Percentiles rank a stretch among this genome's conserved stretches.
These are phyloP conservation scores for Leptonema lineaticorne DNA, from an alignment of 1,140 invertebrate species.

Conservation along the genomic window DNA sequence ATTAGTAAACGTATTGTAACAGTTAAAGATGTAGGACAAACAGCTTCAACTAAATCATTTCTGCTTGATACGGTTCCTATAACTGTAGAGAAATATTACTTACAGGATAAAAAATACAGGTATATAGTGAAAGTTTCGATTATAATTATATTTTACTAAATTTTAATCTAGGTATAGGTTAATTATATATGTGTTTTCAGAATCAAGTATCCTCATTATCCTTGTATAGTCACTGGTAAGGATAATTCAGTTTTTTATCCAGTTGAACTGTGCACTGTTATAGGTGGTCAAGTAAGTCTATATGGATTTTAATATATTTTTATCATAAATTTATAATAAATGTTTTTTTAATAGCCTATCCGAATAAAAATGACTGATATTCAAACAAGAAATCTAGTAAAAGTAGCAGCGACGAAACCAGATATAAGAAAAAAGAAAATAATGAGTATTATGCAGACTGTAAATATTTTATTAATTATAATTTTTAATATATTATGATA, in stretches of 20 bases:
- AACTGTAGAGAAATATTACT: constrained; percentile 59
- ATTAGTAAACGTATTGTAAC: not conserved
- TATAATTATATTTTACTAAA: not conserved
- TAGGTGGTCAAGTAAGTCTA: constrained; percentile 55
- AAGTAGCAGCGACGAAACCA: constrained; percentile 58
- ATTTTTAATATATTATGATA: constrained; percentile 8
- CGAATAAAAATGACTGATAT: constrained; percentile 22
- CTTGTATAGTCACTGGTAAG: constrained; percentile 58
- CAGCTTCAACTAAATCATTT: constrained; percentile 42
- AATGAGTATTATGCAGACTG: constrained; percentile 49
- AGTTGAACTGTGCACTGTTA: constrained; percentile 60
- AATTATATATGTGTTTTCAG: constrained; percentile 12
- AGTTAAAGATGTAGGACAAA: constrained; percentile 49
- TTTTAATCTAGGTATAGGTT: no score
- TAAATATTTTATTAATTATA: constrained; percentile 12
- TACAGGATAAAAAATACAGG: constrained; percentile 31
- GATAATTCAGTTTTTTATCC: constrained; percentile 49
- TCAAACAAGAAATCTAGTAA: constrained; percentile 64
- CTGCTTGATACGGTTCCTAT: constrained; percentile 49
- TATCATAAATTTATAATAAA: constrained; percentile 44
- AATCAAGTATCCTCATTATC: constrained; percentile 56
- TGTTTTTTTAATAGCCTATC: constrained; percentile 4
- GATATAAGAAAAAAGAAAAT: constrained; percentile 60
- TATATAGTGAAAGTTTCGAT: not conserved
- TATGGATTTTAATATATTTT: not conserved